These are phyloP conservation scores for Variabilichromis moorii DNA, from an alignment of 2,113 vertebrate species.

Conservation along the genomic window DNA sequence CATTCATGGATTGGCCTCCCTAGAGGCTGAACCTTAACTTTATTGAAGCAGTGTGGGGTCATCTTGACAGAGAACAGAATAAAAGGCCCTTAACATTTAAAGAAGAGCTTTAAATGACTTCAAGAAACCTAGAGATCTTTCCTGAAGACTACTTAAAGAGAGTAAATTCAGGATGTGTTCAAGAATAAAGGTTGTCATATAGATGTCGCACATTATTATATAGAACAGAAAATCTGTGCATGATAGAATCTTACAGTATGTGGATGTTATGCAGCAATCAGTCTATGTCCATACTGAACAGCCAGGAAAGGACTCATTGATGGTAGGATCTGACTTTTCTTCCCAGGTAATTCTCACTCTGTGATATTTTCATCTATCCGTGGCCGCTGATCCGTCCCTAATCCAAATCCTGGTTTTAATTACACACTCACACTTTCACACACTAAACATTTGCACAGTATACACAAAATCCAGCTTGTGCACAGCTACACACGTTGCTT, in stretches of 20 bases:
- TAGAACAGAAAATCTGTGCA: background rate
- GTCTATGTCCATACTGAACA: background rate
- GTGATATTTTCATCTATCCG: slow-evolving; percentile 49
- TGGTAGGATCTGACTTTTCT: background rate
- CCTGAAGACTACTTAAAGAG: background rate
- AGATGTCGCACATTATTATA: background rate
- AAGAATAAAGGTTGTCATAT: background rate
- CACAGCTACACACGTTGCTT: background rate
- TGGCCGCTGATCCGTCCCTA: slow-evolving; percentile 40
- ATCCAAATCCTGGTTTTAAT: slow-evolving; percentile 53
- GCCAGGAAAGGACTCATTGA: background rate
- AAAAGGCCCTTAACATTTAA: background rate
- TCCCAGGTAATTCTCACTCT: slow-evolving; percentile 3
- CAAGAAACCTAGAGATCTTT: background rate
- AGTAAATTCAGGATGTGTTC: background rate
- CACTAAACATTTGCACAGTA: slow-evolving; percentile 3
- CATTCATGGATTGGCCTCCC: background rate
- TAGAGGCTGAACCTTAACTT: background rate
- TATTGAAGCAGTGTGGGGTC: background rate
- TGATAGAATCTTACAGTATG: background rate
- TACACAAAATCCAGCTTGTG: background rate
- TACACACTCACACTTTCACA: slow-evolving; percentile 6
- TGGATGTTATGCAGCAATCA: background rate
- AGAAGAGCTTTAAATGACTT: background rate
- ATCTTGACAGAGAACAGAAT: background rate